A percentile compares a stretch with the other conserved stretches of the same genome.
These are phyloP conservation scores for Agrochola circellaris DNA, from an alignment of 2,888 invertebrate species.

Conservation along the genomic window DNA sequence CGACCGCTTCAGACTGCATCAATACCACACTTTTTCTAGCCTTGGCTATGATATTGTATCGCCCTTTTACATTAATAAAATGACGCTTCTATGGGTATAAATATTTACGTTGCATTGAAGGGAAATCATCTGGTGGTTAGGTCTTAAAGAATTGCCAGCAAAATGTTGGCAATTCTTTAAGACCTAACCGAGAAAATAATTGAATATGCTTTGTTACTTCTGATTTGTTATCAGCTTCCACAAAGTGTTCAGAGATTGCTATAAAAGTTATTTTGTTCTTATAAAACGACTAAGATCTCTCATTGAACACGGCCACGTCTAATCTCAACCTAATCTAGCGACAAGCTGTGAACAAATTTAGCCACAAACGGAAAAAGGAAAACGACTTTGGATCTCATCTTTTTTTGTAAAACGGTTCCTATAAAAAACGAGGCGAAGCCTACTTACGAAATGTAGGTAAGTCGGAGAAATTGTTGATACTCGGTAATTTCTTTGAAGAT, in stretches of 20 bases:
- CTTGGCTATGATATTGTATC: constrained; percentile 38
- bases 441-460: constrained; percentile 77
- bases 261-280: constrained; percentile 43
- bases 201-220: neutral
- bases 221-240: constrained; percentile 35
- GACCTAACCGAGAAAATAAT: constrained; percentile 20
- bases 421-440: constrained; percentile 75
- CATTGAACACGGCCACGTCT: constrained; percentile 69
- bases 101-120: constrained; percentile 45
- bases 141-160: too few relatives aligned
- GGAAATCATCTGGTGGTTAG: constrained; percentile 27
- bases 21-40: constrained; percentile 63
- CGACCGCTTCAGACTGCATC: constrained; percentile 56
- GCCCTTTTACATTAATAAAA: constrained; percentile 21
- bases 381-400: constrained; percentile 59
- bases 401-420: constrained; percentile 65
- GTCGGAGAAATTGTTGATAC: constrained; percentile 69
- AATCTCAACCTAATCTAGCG: constrained; percentile 76
- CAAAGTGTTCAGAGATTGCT: constrained; percentile 35
- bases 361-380: constrained; percentile 67
- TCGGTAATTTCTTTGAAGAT: constrained; percentile 37
- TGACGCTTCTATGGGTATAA: constrained; percentile 30
- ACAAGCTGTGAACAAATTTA: constrained; percentile 74
- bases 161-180: constrained; percentile 5
- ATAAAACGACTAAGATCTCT: constrained; percentile 42